phyloP scores from a whole-genome alignment of 1,140 invertebrate genomes.

The Euwallacea fornicatus region DNA sequence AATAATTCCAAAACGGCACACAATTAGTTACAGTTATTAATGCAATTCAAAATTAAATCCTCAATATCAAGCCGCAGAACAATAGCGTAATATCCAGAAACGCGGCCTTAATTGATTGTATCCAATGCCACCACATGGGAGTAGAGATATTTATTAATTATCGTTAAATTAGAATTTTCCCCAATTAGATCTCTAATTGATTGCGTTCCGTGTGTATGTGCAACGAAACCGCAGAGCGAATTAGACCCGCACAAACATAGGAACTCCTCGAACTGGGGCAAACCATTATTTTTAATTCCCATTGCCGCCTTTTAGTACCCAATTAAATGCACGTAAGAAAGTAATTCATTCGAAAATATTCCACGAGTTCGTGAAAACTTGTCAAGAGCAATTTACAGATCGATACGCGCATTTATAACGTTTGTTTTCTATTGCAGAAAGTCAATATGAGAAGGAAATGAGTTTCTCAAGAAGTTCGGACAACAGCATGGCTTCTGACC shows the following conservation, averaged over 20 bases:
- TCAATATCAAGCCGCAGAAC: too few relatives aligned
- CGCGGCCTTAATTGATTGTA: neutral
- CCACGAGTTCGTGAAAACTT: too few relatives aligned
- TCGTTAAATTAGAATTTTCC: slow-evolving; percentile 9
- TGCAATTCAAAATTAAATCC: too few relatives aligned
- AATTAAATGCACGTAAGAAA: slow-evolving; percentile 11
- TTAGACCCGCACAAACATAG: too few relatives aligned
- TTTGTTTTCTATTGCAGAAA: too few relatives aligned
- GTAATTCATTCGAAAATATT: slow-evolving; percentile 5
- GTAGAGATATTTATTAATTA: slow-evolving; percentile 1
- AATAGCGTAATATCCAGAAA: neutral
- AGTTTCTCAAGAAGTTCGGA: too few relatives aligned
- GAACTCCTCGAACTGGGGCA: neutral
- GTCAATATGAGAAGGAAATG: too few relatives aligned
- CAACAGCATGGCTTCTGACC: too few relatives aligned
- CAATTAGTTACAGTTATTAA: too few relatives aligned
- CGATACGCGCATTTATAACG: too few relatives aligned
- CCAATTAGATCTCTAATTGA: slow-evolving; percentile 10
- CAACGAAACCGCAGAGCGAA: neutral
- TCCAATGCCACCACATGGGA: neutral
- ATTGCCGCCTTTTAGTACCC: neutral
- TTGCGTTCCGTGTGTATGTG: neutral
- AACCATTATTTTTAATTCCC: slow-evolving; percentile 6
- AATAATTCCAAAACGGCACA: too few relatives aligned
- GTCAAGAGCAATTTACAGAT: too few relatives aligned